phyloP scores from a whole-genome alignment of 2,888 invertebrate genomes.

The Heliconius cydno region DNA sequence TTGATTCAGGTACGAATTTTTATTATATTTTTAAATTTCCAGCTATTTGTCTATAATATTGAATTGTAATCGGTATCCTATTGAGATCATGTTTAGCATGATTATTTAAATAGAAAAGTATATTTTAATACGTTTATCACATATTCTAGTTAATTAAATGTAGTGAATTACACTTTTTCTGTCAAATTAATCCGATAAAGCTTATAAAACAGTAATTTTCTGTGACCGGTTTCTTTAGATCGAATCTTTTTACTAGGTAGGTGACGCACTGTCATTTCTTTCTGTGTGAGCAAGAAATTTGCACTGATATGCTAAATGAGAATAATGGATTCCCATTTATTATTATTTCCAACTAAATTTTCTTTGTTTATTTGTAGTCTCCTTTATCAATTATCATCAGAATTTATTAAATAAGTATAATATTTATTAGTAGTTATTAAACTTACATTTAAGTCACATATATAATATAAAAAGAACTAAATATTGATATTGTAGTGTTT shows the following conservation, averaged over 20 bases:
- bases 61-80: conserved; percentile 34
- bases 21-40: not conserved
- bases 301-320: not conserved
- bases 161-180: not conserved
- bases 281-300: conserved; percentile 22
- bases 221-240: conserved; percentile 35
- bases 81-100: conserved; percentile 32
- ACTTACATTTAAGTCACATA: not conserved
- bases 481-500: not conserved
- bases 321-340: conserved; percentile 3
- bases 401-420: not conserved
- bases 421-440: not conserved
- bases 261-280: conserved; percentile 32
- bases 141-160: not conserved
- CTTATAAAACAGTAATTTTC: conserved; percentile 22
- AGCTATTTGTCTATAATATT: not conserved
- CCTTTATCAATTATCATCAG: not conserved
- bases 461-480: not conserved
- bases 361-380: not conserved
- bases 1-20: conserved; percentile 20
- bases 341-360: not conserved
- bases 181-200: not conserved
- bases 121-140: not conserved
- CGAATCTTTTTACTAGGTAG: conserved; percentile 16
- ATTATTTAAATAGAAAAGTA: conserved; percentile 35